Evolutionary conservation across 2,113 vertebrate genomes (phyloP).

Genomic region (Python bivittatus): DNA sequence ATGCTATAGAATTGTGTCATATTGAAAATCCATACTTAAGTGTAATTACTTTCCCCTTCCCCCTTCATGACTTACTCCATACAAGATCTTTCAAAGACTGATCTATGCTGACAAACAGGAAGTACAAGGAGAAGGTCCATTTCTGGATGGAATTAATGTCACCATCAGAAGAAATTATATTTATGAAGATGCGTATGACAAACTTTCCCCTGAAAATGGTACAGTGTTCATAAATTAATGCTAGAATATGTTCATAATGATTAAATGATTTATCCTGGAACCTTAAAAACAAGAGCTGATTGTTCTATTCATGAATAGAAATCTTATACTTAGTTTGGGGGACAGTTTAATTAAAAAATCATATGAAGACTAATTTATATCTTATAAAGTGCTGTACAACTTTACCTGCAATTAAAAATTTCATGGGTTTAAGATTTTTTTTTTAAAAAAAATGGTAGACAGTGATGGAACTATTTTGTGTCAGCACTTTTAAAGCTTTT

Average conservation of each 20-base stretch:
- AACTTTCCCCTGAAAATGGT: constrained; percentile 98
- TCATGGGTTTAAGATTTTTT: neutral
- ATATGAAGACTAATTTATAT: neutral
- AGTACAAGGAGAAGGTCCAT: constrained; percentile 93
- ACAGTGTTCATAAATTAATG: constrained; percentile 22
- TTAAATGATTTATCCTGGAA: neutral
- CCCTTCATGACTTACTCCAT: constrained; percentile 22
- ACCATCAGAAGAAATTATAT: constrained; percentile 98
- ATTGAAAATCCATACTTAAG: constrained; percentile 13
- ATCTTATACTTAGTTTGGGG: neutral
- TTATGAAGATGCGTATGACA: constrained; percentile 98
- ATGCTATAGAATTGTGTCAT: neutral
- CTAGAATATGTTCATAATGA: neutral
- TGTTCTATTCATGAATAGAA: neutral
- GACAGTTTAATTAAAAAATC: neutral
- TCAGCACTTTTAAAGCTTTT: neutral
- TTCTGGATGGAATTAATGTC: constrained; percentile 94
- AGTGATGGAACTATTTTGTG: neutral
- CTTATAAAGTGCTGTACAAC: neutral
- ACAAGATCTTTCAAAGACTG: constrained; percentile 95
- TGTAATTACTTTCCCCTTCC: constrained; percentile 22
- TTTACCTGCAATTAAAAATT: neutral
- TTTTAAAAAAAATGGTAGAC: neutral
- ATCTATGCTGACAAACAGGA: constrained; percentile 98
- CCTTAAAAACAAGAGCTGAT: neutral